These are phyloP conservation scores for Coranthus polyacanthus DNA, from an alignment of 2,797 vertebrate genomes.

Conservation along the genomic window DNA sequence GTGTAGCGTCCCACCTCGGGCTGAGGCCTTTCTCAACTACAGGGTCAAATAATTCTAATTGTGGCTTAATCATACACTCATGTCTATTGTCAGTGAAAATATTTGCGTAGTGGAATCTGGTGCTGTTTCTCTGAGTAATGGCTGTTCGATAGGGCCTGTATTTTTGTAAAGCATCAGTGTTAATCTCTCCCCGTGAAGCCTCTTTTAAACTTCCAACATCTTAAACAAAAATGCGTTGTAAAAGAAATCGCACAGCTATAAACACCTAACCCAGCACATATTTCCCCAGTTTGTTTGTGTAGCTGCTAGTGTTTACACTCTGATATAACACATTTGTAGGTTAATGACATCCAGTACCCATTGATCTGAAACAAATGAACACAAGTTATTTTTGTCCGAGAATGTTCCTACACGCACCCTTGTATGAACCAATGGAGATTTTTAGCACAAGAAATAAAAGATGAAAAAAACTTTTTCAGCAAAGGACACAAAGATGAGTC, in stretches of 20 bases:
- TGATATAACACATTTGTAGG: constrained; percentile 54
- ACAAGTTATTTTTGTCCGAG: constrained; percentile 27
- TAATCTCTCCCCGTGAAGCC: constrained; percentile 38
- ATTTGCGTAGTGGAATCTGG: constrained; percentile 32
- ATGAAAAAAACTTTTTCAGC: constrained; percentile 6
- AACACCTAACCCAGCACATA: constrained; percentile 55
- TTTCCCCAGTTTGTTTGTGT: constrained; percentile 51
- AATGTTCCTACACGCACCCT: constrained; percentile 17
- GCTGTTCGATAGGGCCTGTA: constrained; percentile 48
- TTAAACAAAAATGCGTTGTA: constrained; percentile 55
- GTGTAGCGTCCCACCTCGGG: constrained; percentile 56
- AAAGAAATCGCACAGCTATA: constrained; percentile 62
- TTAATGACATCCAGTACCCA: constrained; percentile 62
- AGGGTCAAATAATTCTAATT: constrained; percentile 65
- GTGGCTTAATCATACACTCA: constrained; percentile 60
- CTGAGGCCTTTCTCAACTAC: constrained; percentile 36
- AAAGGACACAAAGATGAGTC: constrained; percentile 27
- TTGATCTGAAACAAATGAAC: constrained; percentile 60
- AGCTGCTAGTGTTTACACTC: constrained; percentile 58
- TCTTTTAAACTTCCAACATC: constrained; percentile 40
- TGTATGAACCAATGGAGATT: constrained; percentile 20
- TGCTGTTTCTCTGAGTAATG: constrained; percentile 19
- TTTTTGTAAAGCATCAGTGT: constrained; percentile 38
- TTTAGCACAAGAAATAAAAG: constrained; percentile 16
- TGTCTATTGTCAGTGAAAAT: constrained; percentile 67